Evolutionary conservation across 2,797 vertebrate genomes (phyloP).

Genomic region (Triplophysa yarkandensis): DNA sequence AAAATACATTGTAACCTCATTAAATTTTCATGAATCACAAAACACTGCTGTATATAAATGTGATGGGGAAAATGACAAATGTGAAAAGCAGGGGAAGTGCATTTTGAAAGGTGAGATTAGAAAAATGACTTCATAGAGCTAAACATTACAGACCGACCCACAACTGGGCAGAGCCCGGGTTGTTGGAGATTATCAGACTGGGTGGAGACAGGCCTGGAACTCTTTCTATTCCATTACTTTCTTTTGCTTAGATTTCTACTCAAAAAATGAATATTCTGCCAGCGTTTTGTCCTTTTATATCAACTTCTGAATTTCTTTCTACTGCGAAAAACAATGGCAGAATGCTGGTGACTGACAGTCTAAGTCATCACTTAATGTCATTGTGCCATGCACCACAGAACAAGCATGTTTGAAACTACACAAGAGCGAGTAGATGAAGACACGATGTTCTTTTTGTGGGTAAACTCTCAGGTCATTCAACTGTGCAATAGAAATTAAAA

Average conservation of each 20-base stretch:
- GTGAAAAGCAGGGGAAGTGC: neutral
- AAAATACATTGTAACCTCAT: slow-evolving; percentile 1
- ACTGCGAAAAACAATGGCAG: too few relatives aligned
- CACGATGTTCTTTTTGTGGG: neutral
- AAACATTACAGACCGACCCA: neutral
- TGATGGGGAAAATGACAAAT: slow-evolving; percentile 7
- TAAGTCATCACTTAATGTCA: neutral
- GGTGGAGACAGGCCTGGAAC: too few relatives aligned
- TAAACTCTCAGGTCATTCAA: too few relatives aligned
- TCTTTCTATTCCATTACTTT: too few relatives aligned
- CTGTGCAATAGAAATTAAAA: too few relatives aligned
- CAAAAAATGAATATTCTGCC: too few relatives aligned
- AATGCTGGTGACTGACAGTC: too few relatives aligned
- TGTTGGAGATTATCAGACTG: neutral
- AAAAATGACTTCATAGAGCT: neutral
- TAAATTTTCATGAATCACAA: slow-evolving; percentile 5
- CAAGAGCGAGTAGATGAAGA: neutral
- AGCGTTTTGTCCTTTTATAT: too few relatives aligned
- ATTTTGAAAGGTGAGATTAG: neutral
- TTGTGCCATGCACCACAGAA: neutral
- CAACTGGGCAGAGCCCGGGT: neutral
- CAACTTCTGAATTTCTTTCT: too few relatives aligned
- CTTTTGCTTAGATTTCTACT: too few relatives aligned
- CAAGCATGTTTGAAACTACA: neutral
- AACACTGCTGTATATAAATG: slow-evolving; percentile 12